A percentile compares a stretch with the other conserved stretches of the same genome.
phyloP scores from a whole-genome alignment of 2,888 invertebrate species.

The Rotaria magnacalcarata region DNA sequence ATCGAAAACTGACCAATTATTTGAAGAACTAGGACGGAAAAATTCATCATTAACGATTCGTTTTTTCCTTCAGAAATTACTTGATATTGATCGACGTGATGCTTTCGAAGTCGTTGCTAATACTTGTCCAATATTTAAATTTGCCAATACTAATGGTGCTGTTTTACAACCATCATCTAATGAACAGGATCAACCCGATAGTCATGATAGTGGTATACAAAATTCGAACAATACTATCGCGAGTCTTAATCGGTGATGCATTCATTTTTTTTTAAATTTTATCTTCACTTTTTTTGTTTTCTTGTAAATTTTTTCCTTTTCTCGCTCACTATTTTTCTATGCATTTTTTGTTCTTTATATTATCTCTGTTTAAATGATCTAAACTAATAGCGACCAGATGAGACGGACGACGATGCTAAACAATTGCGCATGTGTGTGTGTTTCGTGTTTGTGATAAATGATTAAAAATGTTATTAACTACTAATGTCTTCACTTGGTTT shows the following conservation, averaged over 20 bases:
- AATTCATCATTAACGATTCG: slow-evolving; percentile 34
- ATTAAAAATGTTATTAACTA: slow-evolving; percentile 18
- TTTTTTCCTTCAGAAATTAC: slow-evolving; percentile 38
- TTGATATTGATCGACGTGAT: slow-evolving; percentile 40
- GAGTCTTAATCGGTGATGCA: slow-evolving; percentile 8
- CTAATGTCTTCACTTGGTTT: neutral
- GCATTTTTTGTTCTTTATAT: slow-evolving; percentile 17
- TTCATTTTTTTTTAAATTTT: neutral
- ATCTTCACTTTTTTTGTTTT: neutral
- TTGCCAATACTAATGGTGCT: slow-evolving; percentile 26
- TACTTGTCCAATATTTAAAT: slow-evolving; percentile 38
- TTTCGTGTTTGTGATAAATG: slow-evolving; percentile 22
- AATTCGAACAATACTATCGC: slow-evolving; percentile 44
- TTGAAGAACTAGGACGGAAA: slow-evolving; percentile 36
- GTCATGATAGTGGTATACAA: slow-evolving; percentile 45
- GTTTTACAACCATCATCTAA: slow-evolving; percentile 41
- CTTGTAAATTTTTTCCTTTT: neutral
- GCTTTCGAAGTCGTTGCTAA: slow-evolving; percentile 38
- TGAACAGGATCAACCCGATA: slow-evolving; percentile 28
- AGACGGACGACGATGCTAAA: neutral
- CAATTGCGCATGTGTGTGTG: neutral
- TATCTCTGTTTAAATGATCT: neutral
- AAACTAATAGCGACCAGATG: slow-evolving; percentile 8
- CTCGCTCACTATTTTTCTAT: slow-evolving; percentile 8
- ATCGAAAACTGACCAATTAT: slow-evolving; percentile 38